Evolutionary conservation across 1,140 invertebrate species (phyloP).

Genomic region (Armadillidium nasatum): DNA sequence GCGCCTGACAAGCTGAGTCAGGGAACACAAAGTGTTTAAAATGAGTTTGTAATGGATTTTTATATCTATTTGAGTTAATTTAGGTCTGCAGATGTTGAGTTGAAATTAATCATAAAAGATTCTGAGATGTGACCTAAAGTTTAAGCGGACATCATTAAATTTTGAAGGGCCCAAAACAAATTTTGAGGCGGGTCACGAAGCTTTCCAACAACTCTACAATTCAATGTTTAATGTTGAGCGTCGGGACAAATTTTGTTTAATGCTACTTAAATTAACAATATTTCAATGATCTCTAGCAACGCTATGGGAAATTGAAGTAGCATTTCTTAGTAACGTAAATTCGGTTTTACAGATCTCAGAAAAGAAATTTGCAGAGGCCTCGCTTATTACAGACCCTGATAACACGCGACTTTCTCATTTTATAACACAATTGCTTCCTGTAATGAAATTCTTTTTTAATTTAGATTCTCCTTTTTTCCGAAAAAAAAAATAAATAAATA

Average conservation of each 20-base stretch:
- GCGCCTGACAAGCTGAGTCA: not conserved
- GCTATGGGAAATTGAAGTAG: not conserved
- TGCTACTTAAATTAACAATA: conserved; percentile 2
- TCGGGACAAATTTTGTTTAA: conserved; percentile 1
- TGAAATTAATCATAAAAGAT: conserved; percentile 12
- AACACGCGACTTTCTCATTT: not conserved
- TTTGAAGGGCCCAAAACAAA: not conserved
- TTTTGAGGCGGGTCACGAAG: no score
- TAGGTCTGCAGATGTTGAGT: conserved; percentile 2
- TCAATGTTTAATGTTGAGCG: not conserved
- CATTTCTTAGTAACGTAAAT: not conserved
- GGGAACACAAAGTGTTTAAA: not conserved
- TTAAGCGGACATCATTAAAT: conserved; percentile 4
- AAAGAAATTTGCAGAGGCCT: not conserved
- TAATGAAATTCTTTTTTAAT: not conserved
- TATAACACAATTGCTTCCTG: not conserved
- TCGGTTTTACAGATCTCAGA: not conserved
- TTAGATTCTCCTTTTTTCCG: no score
- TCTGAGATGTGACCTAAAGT: conserved; percentile 7
- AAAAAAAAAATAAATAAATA: no score
- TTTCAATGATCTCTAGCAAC: not conserved
- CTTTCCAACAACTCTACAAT: not conserved
- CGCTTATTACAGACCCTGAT: not conserved
- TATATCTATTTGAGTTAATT: conserved; percentile 10
- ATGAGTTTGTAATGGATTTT: conserved; percentile 11